Base-by-base conservation (phyloP, 2,797 vertebrate genomes). In the Ptychobarbus kaznakovi region DNA sequence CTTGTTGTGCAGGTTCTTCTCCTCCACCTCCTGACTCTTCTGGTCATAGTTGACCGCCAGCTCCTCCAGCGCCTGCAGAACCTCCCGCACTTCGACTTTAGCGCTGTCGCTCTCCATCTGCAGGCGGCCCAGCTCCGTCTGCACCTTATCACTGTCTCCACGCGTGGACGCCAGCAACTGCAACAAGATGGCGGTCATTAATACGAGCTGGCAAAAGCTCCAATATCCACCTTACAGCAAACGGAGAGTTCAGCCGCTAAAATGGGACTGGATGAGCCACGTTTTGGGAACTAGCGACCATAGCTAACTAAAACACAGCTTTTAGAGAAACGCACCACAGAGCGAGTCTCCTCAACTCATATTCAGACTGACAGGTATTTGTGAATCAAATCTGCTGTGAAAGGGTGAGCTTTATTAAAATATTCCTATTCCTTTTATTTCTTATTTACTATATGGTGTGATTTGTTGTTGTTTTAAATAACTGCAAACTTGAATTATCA, bases 41-140 rank as follows among this genome's bases (percentile, higher is more conserved):
- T 97, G 97, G 94, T 98, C 97, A 0, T 97, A 99, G 94, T 97
- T 98, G 53, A 98, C 95, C 0, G 97, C 98, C 90, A 99, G 93
- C 89, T 99, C 98, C 92, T 99, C 98, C 90, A 99, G 93, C 0
- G 98, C 97, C 89, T 98, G 97, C n/a, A 99, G 91, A 20, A 98
- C 97, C 82, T 99, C 97, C 90, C 97, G 97, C 86, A 98, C 97
- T 92, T 98, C 97, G 0, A 96, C 93, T 86, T 97, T 97, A 0
- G 97, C 94, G 0, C 94, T 95, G 0, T 97, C 95, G 0, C 97
- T 98, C 93, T 98, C 97, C 0, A 93, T 94, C 85, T 98, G 96
- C 87, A 99, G 94, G 11, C 96, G 93, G 40, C 95, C 93, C 56
- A 98, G 94, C 92, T 98, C 97, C n/a, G 92, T 95, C 91, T 98